These are phyloP conservation scores for Lycaon pictus DNA, from an alignment of 2,113 vertebrate genomes.

Conservation along the genomic window DNA sequence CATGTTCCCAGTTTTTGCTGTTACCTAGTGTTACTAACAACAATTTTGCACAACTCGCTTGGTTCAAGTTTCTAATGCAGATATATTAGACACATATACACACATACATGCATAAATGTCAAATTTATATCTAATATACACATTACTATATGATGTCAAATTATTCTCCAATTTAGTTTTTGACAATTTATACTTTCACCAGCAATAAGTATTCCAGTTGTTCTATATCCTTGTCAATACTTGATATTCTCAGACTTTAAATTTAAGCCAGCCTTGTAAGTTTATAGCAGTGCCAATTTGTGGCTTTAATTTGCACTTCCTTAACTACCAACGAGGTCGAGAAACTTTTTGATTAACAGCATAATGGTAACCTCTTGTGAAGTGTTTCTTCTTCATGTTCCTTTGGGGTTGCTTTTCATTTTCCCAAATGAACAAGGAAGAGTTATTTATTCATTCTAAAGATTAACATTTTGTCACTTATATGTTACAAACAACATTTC, in stretches of 20 bases:
- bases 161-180: not conserved
- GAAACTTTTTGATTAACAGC: not conserved
- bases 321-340: not conserved
- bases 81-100: not conserved
- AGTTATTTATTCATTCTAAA: not conserved
- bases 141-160: conserved; percentile 6
- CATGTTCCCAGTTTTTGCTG: conserved; percentile 16
- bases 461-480: not conserved
- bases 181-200: not conserved
- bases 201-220: not conserved
- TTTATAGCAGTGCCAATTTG: not conserved
- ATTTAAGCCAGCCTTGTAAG: not conserved
- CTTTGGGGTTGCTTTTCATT: not conserved
- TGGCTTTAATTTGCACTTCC: conserved; percentile 19
- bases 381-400: not conserved
- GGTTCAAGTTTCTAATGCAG: not conserved
- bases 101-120: not conserved
- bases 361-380: not conserved
- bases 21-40: not conserved
- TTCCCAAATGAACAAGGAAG: not conserved
- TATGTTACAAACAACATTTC: not conserved
- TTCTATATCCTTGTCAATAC: not conserved
- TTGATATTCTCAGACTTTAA: conserved; percentile 22
- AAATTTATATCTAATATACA: not conserved
- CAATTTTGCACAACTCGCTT: not conserved